A percentile compares a stretch with the other conserved stretches of the same genome.
Conservation (phyloP, 2,888 invertebrate genomes). For the Ennomos erosarius region DNA sequence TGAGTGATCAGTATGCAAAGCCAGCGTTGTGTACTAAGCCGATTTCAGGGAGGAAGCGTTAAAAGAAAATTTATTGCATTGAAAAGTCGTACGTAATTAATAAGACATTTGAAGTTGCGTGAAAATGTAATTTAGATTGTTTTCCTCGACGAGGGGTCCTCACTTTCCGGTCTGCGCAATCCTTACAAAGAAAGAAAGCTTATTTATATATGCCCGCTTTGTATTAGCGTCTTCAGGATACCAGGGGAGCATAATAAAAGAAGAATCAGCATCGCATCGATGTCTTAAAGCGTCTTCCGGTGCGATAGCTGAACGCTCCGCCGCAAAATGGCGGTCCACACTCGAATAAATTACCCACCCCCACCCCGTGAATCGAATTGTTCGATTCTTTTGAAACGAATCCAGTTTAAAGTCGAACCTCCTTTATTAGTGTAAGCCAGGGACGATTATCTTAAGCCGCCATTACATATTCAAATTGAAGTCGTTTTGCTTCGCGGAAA, state of each 20-base stretch:
- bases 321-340: conserved; percentile 84
- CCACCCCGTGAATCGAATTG: conserved; percentile 72
- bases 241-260: conserved; percentile 83
- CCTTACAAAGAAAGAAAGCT: conserved; percentile 71
- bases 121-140: conserved; percentile 86
- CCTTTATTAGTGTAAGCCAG: conserved; percentile 85
- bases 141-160: conserved; percentile 74
- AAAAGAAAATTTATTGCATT: conserved; percentile 85
- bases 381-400: conserved; percentile 83
- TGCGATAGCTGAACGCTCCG: conserved; percentile 71
- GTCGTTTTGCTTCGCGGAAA: conserved; percentile 82
- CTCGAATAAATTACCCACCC: conserved; percentile 84
- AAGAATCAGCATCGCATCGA: conserved; percentile 86
- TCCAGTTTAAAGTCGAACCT: conserved; percentile 70
- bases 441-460: conserved; percentile 83
- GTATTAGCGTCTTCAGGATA: conserved; percentile 84
- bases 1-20: conserved; percentile 75
- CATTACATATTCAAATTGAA: conserved; percentile 85
- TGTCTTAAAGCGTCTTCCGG: conserved; percentile 83
- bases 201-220: conserved; percentile 84
- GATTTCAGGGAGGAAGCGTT: conserved; percentile 75
- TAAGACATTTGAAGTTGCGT: conserved; percentile 86
- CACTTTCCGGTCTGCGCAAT: conserved; percentile 71
- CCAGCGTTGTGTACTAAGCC: conserved; percentile 78
- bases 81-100: conserved; percentile 84